Evolutionary conservation across 2,888 invertebrate species (phyloP).

Genomic region (Frankliniella intonsa): DNA sequence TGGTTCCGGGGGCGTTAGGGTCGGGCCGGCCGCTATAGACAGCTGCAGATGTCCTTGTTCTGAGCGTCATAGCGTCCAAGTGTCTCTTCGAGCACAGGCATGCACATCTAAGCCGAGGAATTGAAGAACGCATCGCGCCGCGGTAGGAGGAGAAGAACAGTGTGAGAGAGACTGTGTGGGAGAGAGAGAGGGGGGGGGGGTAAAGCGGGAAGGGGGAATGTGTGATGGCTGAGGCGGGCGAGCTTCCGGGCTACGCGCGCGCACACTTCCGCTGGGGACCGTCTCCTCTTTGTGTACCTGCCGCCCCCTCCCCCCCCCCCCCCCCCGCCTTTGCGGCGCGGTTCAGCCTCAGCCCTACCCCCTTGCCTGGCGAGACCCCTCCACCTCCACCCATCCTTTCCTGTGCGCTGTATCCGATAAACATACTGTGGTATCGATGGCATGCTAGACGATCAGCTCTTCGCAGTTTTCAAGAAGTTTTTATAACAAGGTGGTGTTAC

Average conservation of each 20-base stretch:
- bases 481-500: not conserved
- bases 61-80: not conserved
- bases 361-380: not conserved
- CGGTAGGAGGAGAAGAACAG: not conserved
- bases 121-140: not conserved
- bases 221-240: not conserved
- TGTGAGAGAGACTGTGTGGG: not conserved
- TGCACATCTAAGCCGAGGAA: not conserved
- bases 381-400: not conserved
- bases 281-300: not conserved
- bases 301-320: not conserved
- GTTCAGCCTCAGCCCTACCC: not conserved
- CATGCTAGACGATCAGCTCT: not conserved
- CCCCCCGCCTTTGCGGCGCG: not conserved
- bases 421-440: not conserved
- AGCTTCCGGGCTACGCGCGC: slow-evolving; percentile 23
- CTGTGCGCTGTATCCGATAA: not conserved
- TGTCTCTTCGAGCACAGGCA: not conserved
- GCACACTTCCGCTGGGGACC: not conserved
- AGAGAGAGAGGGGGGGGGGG: not conserved
- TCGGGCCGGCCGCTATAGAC: not conserved
- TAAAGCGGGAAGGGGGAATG: not conserved
- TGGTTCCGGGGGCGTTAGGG: too few species aligned
- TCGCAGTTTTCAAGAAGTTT: not conserved
- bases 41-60: not conserved